Evolutionary conservation across 1,140 invertebrate species (phyloP).

Genomic region (Drosophila bocqueti): DNA sequence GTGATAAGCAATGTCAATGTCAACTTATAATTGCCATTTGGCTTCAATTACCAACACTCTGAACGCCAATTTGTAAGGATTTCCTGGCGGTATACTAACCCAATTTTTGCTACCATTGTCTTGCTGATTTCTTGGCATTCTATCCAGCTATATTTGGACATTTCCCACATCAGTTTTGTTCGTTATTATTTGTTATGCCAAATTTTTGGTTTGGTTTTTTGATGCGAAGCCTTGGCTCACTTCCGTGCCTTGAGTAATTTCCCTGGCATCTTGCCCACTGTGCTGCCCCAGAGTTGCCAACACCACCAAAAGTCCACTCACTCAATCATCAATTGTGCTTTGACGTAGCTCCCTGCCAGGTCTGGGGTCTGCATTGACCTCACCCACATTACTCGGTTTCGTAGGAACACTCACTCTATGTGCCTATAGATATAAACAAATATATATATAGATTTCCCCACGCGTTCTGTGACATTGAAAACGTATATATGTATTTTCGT

Average conservation of each 20-base stretch:
- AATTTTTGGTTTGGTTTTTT: slow-evolving; percentile 10
- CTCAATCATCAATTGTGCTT: slow-evolving; percentile 41
- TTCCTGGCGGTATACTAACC: slow-evolving; percentile 35
- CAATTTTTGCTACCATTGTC: slow-evolving; percentile 38
- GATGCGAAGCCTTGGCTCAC: slow-evolving; percentile 57
- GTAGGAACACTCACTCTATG: slow-evolving; percentile 18
- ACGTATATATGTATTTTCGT: slow-evolving; percentile 24
- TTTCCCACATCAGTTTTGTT: slow-evolving; percentile 8
- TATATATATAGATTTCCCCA: slow-evolving; percentile 34
- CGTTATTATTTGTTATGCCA: slow-evolving; percentile 16
- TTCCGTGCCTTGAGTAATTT: slow-evolving; percentile 63
- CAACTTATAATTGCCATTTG: slow-evolving; percentile 44
- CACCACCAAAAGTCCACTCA: slow-evolving; percentile 22
- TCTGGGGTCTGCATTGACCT: slow-evolving; percentile 57
- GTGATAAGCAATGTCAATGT: slow-evolving; percentile 39
- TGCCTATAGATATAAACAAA: neutral
- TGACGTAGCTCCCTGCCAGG: slow-evolving; percentile 44
- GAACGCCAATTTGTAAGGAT: neutral
- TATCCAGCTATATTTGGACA: slow-evolving; percentile 13
- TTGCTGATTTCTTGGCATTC: neutral
- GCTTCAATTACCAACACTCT: slow-evolving; percentile 35
- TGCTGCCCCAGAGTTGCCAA: slow-evolving; percentile 66
- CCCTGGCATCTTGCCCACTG: slow-evolving; percentile 73
- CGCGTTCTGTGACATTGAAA: slow-evolving; percentile 64
- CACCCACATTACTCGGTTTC: slow-evolving; percentile 69